phyloP scores from a whole-genome alignment of 2,797 vertebrate species.

The Sebastolobus alascanus region DNA sequence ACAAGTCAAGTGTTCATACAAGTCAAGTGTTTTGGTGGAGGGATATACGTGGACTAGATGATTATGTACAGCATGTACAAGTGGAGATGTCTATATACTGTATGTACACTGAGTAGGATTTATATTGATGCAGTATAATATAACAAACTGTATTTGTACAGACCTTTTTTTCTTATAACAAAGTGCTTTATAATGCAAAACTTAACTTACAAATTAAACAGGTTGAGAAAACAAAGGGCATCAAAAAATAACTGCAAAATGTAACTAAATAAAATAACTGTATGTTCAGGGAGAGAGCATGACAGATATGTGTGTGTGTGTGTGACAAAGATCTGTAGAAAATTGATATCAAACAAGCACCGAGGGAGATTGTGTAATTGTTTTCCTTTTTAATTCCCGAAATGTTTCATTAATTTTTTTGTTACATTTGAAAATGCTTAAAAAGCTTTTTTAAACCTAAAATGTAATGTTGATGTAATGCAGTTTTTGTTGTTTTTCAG shows the following conservation, averaged over 20 bases:
- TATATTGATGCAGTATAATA: neutral
- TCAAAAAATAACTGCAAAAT: neutral
- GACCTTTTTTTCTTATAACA: neutral
- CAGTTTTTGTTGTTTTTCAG: neutral
- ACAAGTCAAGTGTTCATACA: too few species aligned
- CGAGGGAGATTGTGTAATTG: neutral
- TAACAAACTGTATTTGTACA: neutral
- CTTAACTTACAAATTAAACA: neutral
- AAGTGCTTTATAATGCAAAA: constrained; percentile 4
- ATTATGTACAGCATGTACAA: too few species aligned
- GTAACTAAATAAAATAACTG: constrained; percentile 5
- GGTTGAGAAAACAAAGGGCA: neutral
- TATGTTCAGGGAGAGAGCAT: neutral
- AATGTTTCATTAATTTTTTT: neutral
- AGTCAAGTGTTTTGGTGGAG: too few species aligned
- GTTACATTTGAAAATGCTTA: neutral
- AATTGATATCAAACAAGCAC: neutral
- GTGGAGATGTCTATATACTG: too few species aligned
- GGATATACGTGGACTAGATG: too few species aligned
- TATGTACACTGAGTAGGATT: too few species aligned
- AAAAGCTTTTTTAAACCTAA: neutral
- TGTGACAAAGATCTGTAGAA: neutral
- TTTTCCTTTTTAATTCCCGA: neutral
- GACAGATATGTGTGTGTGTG: too few species aligned
- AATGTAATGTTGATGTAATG: neutral